Evolutionary conservation across 2,113 vertebrate species (phyloP).

Genomic region (Oophaga pumilio): DNA sequence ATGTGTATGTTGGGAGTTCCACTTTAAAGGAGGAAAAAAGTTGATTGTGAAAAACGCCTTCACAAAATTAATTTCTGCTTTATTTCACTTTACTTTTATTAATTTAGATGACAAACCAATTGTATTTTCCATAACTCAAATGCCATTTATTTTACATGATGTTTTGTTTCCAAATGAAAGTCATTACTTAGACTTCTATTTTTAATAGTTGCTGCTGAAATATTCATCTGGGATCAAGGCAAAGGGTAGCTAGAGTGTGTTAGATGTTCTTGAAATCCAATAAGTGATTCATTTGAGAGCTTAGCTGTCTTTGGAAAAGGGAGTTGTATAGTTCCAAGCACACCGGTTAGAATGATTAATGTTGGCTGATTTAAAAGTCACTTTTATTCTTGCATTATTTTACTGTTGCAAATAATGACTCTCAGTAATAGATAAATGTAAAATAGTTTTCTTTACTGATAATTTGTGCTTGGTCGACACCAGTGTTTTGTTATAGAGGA

Average conservation of each 20-base stretch:
- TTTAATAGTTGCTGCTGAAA: constrained; percentile 40
- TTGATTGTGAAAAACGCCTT: no score
- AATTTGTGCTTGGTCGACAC: not conserved
- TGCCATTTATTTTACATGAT: constrained; percentile 21
- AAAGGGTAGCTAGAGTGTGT: constrained; percentile 30
- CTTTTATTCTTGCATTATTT: constrained; percentile 26
- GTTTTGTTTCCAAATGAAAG: constrained; percentile 29
- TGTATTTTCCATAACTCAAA: constrained; percentile 39
- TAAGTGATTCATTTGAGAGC: constrained; percentile 49
- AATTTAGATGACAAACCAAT: constrained; percentile 20
- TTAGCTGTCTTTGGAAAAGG: constrained; percentile 29
- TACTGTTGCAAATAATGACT: constrained; percentile 35
- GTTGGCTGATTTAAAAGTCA: constrained; percentile 23
- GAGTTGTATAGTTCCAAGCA: constrained; percentile 31
- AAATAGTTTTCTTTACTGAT: constrained; percentile 37
- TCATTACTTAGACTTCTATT: constrained; percentile 37
- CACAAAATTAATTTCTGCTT: constrained; percentile 22
- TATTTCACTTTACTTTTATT: constrained; percentile 27
- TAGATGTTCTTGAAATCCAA: constrained; percentile 42
- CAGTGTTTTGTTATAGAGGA: not conserved
- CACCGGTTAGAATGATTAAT: constrained; percentile 44
- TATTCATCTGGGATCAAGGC: constrained; percentile 45
- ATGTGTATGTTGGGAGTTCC: no score
- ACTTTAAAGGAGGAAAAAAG: no score
- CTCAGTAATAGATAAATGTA: constrained; percentile 26